Conservation (phyloP, 92 coral and sea anemone species). For the Blastomussa wellsi region DNA sequence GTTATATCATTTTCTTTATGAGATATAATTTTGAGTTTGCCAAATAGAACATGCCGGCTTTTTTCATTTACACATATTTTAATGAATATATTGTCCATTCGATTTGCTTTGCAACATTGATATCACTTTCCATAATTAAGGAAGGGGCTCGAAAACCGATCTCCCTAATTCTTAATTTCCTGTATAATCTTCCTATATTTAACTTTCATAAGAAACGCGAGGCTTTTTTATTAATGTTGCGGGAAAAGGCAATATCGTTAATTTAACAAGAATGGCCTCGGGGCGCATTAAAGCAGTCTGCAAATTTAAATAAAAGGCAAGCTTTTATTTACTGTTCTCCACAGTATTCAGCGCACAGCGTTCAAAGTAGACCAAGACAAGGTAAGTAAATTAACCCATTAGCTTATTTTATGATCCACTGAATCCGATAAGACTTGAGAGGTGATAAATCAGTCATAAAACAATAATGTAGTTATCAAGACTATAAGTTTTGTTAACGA, state of each 20-base stretch:
- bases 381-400: neutral
- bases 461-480: neutral
- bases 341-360: neutral
- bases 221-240: slow-evolving; percentile 4
- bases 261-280: slow-evolving; percentile 8
- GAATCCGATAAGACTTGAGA: neutral
- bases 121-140: slow-evolving; percentile 8
- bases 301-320: neutral
- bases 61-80: neutral
- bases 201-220: slow-evolving; percentile 9
- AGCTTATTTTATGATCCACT: neutral
- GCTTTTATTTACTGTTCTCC: neutral
- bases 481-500: neutral
- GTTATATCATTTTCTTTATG: neutral
- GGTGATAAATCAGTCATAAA: neutral
- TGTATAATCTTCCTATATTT: slow-evolving; percentile 21
- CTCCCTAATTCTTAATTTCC: slow-evolving; percentile 3
- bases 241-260: neutral
- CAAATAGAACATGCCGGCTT: neutral
- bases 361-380: neutral
- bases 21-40: neutral
- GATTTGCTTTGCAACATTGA: neutral
- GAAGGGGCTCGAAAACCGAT: neutral
- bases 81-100: neutral
- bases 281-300: neutral